Evolutionary conservation across 2,888 invertebrate genomes (phyloP), one percentile per base, ranked within the genome.

Genomic region (Eupithecia subumbrata): DNA sequence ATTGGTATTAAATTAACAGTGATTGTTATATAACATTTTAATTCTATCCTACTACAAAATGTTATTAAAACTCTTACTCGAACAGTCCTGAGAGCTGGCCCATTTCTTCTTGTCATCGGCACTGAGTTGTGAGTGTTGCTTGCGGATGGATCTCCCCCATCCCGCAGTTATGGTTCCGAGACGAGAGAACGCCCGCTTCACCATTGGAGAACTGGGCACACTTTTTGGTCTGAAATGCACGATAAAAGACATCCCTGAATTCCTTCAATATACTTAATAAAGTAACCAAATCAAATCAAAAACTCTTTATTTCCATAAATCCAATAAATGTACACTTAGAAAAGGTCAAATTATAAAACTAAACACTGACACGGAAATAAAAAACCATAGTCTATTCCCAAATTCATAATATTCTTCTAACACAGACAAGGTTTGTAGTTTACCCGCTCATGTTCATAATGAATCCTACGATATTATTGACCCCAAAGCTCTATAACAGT

Each of bases 151-250:
- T 68, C 98, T 96, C 0, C 98, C 98, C 98, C 98, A 98, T 68
- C 98, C 98, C 0, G 98, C 98, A 0, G 98, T 98, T 83, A 98
- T 97, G 69, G 97, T 98, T 22, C 98, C 98, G 76, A 98, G 94
- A 25, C 98, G 96, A n/a, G 98, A 98, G 90, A 98, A 98, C 1
- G 98, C 98, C 40, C 98, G 95, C 91, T 98, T 98, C 80, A 98
- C 98, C 98, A 98, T 98, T 45, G 98, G 98, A 66, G 98, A 98
- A 84, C 98, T 98, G 43, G 98, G 98, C 77, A 98, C 98, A 90
- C 98, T 98, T 95, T 98, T 98, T 82, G 98, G 98, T 87, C 97
- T 97, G 94, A 79, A 94, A 88, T 25, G 56, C 1, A 56, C 11
- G 22, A 18, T 25, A 34, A 40, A 69, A n/a, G n/a, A 34, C n/a